Evolutionary conservation across 2,888 invertebrate genomes (phyloP).

Genomic region (Hemistola chrysoprasaria): DNA sequence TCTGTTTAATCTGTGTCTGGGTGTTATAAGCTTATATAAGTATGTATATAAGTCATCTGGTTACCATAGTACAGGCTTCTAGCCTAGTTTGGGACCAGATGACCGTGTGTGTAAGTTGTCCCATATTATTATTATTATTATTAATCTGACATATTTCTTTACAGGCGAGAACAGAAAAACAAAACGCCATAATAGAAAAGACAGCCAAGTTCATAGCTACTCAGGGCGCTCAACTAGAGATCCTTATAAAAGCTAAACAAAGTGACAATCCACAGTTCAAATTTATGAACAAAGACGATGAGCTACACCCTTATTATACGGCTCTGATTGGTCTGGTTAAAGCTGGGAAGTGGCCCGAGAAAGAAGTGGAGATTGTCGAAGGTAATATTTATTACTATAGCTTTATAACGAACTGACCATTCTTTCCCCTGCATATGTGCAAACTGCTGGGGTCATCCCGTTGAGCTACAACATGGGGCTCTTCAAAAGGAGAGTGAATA

Average conservation of each 20-base stretch:
- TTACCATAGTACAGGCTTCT: too few relatives aligned
- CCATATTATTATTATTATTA: too few relatives aligned
- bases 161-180: slow-evolving; percentile 93
- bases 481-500: too few relatives aligned
- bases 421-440: too few relatives aligned
- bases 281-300: slow-evolving; percentile 93
- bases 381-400: slow-evolving; percentile 38
- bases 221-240: slow-evolving; percentile 99
- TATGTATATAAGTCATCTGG: too few relatives aligned
- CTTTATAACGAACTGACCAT: too few relatives aligned
- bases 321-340: slow-evolving; percentile 80
- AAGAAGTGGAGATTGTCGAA: slow-evolving; percentile 53
- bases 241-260: slow-evolving; percentile 98
- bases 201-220: slow-evolving; percentile 93
- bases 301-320: slow-evolving; percentile 94
- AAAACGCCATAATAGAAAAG: slow-evolving; percentile 97
- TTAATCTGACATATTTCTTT: slow-evolving; percentile 27
- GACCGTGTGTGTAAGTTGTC: too few relatives aligned
- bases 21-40: too few relatives aligned
- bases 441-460: too few relatives aligned
- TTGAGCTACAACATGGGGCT: too few relatives aligned
- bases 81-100: too few relatives aligned
- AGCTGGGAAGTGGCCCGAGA: slow-evolving; percentile 68
- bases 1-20: too few relatives aligned
- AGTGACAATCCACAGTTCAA: slow-evolving; percentile 95